phyloP scores from a whole-genome alignment of 92 coral and sea anemone species.

The Siderastrea radians region DNA sequence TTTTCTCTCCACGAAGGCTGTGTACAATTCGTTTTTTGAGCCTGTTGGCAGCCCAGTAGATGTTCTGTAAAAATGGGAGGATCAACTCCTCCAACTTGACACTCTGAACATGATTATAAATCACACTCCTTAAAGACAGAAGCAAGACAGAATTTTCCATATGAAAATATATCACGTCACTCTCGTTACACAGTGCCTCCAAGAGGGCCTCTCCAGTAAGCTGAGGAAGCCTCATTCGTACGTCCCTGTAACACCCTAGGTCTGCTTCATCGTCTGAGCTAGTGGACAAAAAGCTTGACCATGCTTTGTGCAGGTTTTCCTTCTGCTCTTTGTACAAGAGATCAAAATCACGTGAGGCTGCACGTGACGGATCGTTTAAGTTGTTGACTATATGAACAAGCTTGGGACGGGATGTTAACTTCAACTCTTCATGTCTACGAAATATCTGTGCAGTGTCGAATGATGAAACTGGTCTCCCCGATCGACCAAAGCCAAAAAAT shows the following conservation, averaged over 20 bases:
- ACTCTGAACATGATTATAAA: constrained; percentile 1
- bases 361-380: neutral
- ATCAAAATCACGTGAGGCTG: neutral
- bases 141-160: neutral
- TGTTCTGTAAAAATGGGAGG: constrained; percentile 11
- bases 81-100: constrained; percentile 9
- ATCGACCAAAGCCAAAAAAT: constrained; percentile 41
- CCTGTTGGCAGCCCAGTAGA: neutral
- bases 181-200: neutral
- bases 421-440: constrained; percentile 31
- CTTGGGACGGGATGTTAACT: neutral
- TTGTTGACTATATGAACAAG: neutral
- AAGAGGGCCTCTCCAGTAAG: constrained; percentile 32
- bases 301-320: neutral
- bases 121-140: neutral
- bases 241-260: constrained; percentile 11
- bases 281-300: neutral
- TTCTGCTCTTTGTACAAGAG: neutral
- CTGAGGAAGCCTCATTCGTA: constrained; percentile 26
- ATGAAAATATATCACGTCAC: constrained; percentile 20
- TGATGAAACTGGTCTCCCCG: constrained; percentile 46
- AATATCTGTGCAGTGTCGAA: constrained; percentile 31
- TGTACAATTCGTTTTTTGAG: neutral
- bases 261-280: neutral
- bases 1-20: neutral